A percentile compares a stretch with the other conserved stretches of the same genome.
phyloP scores from a whole-genome alignment of 2,113 vertebrate genomes.

The Saccopteryx bilineata region DNA sequence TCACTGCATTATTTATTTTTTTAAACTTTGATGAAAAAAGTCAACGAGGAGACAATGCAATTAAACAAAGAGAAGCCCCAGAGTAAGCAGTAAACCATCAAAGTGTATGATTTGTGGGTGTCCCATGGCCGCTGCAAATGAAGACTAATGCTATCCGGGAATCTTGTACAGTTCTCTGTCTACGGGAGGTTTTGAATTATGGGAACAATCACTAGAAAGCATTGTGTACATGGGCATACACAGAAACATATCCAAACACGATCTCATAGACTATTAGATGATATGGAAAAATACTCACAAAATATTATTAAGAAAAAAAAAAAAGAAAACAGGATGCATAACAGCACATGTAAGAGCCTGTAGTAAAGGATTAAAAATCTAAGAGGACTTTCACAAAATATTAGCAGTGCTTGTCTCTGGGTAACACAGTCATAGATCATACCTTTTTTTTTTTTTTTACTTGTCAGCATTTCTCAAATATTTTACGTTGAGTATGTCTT shows the following conservation, averaged over 20 bases:
- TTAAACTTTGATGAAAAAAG: not conserved
- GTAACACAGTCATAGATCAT: not conserved
- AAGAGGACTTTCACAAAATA: conserved; percentile 41
- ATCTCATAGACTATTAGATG: not conserved
- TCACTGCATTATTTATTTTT: not conserved
- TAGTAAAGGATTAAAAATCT: not conserved
- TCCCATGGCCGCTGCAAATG: not conserved
- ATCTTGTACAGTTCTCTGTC: not conserved
- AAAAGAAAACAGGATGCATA: not conserved
- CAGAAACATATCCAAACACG: not conserved
- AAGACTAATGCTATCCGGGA: not conserved
- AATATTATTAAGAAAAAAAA: conserved; percentile 20
- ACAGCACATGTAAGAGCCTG: not conserved
- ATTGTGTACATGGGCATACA: not conserved
- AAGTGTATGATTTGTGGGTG: not conserved
- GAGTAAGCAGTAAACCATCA: not conserved
- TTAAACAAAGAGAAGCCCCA: not conserved
- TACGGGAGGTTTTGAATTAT: not conserved
- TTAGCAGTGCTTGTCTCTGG: not conserved
- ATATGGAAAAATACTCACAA: conserved; percentile 29
- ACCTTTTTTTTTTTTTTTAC: not conserved
- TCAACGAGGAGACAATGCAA: not conserved
- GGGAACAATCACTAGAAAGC: not conserved
- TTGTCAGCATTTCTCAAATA: conserved; percentile 6
- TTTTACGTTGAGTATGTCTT: not conserved